These are phyloP conservation scores for Lasioglossum vierecki DNA, from an alignment of 2,888 invertebrate species.

Conservation along the genomic window DNA sequence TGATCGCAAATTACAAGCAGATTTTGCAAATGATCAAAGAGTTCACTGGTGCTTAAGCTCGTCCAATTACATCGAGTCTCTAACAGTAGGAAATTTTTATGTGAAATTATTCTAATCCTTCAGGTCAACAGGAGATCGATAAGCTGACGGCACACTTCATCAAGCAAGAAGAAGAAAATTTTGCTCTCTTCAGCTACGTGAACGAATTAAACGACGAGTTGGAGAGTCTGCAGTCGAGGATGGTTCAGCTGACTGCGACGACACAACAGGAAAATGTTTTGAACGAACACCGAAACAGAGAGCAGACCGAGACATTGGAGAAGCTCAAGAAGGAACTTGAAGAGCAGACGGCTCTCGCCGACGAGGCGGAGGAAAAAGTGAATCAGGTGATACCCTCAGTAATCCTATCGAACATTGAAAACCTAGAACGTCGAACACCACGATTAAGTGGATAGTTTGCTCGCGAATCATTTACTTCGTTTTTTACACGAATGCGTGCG, in stretches of 20 bases:
- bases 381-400: constrained; percentile 72
- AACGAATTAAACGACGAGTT: constrained; percentile 95
- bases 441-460: background rate
- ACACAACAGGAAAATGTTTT: constrained; percentile 88
- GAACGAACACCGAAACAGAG: constrained; percentile 85
- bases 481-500: background rate
- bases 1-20: constrained; percentile 89
- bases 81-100: background rate
- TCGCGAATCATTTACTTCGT: background rate
- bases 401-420: constrained; percentile 31
- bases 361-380: constrained; percentile 82
- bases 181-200: constrained; percentile 95
- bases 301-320: constrained; percentile 87
- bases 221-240: constrained; percentile 89
- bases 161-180: constrained; percentile 95
- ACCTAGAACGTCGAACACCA: background rate
- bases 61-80: background rate
- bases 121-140: constrained; percentile 88
- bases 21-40: constrained; percentile 90
- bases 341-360: constrained; percentile 82
- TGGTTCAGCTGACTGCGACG: constrained; percentile 87
- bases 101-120: background rate
- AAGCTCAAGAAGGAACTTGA: constrained; percentile 85
- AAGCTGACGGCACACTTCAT: constrained; percentile 90
- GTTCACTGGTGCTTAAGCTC: constrained; percentile 76